Evolutionary conservation across 1,140 invertebrate species (phyloP), one percentile per base, ranked within the genome.

Genomic region (Dolichoris vasculosae): DNA sequence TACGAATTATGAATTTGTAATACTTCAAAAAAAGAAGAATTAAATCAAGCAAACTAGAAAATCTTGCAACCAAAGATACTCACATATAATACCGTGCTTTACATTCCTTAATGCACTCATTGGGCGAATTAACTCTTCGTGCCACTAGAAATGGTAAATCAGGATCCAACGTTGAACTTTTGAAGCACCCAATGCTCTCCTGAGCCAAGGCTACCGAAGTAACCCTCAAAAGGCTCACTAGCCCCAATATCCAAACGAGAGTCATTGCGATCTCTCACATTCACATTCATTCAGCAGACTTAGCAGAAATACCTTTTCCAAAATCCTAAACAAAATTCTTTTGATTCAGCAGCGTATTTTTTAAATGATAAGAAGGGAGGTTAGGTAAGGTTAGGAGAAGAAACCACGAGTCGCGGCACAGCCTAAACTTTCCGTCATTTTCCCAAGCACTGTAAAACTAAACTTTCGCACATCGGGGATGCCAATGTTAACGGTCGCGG

Each of bases 31-130:
- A 46, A 46, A 46, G 13, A 7, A 55, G 51, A 55, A 55, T 55
- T 17, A 17, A 55, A 55, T 9, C 15, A 17, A 2, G 20, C 2
- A 17, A 55, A 55, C 17, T 55, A 15, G 9, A 15, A 17, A 26
- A 59, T 6, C 6, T 1, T 59, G 0, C 2, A 59, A 59, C 23
- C 26, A 59, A 59, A 59, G 23, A 59, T 63, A 87, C 90, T 91
- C 86, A 93, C 92, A 90, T 91, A 43, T 90, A 92, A 87, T 93
- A 92, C 63, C 87, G 84, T 32, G 84, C 88, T 75, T 71, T 87
- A 79, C 92, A 93, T 88, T 90, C 88, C 23, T 85, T 55, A 0
- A 89, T 87, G 76, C 92, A 93, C 55, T 90, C 87, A 17, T 40
- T 43, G 30, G 90, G 90, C 23, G 83, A 67, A 71, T 55, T 88